Base-by-base conservation (phyloP, 1,140 invertebrate species). In the Leptopilina boulardi region DNA sequence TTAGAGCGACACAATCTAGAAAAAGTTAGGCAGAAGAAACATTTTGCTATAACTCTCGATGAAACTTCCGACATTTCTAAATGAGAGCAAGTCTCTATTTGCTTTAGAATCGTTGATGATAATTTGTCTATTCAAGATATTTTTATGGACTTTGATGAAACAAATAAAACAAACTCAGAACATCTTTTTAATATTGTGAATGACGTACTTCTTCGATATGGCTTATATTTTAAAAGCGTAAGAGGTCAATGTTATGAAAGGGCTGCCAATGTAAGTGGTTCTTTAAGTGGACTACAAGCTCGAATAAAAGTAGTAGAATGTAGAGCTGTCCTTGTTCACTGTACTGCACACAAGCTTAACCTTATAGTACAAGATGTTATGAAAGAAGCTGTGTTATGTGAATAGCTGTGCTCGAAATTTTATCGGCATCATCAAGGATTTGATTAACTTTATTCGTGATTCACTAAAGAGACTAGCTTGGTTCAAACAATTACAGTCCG, bases 191-290 rank as follows among this genome's bases (percentile, higher is more conserved):
- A 75, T 66, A 75, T 82, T 66, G 23, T 83, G 5, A 80, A 80
- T 18, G 77, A 82, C 26, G 71, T 80, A 56, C 56, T 79, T 10
- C 59, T 54, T 41, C 70, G 66, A 23, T 82, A 74, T 34, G 66
- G 59, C 21, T 71, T 82, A 72, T 30, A 76, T 51, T 73, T 83
- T 3, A 73, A 75, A 19, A 79, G 41, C 30, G 19, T 78, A 73
- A 75, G 81, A 59, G 81, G 81, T 19, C 80, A 80, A 74, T 82
- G 77, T 80, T 83, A 77, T 47, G 82, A 82, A 51, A 78, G 80
- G 21, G 80, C 77, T 11, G 34, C 79, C 19, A 83, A 83, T 71
- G 74, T 83, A 13, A 75, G 56, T 59, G 82, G 82, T 41, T 51
- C 38, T 59, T 47, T 76, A 70, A 47, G 73, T 73, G 80, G 82